Evolutionary conservation across 1,140 invertebrate species (phyloP), one percentile per base, ranked within the genome.

Genomic region (Papilio dardanus): DNA sequence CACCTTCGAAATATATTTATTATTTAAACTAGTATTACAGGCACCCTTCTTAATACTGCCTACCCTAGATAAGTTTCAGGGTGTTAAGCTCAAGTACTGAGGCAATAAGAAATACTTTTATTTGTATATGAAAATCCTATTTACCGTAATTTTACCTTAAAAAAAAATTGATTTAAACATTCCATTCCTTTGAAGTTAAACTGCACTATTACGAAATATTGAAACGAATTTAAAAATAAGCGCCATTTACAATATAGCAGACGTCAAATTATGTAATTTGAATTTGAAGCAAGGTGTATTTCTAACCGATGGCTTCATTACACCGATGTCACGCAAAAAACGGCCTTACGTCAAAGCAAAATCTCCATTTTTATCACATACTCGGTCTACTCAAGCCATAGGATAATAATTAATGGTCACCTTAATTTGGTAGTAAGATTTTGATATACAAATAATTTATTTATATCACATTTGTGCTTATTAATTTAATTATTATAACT

Each of bases 51-150:
- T 40, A 40, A 14, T 46, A 46, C 42, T 46, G 42, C 42, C 42
- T 46, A 16, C 42, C 42, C 42, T 5, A 46, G 42, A 46, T 37
- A 37, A 46, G 16, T 16, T 19, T 14, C 42, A 46, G 40, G 7
- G 37, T 37, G 40, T 2, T 46, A n/a, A 16, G n/a, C 16, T 46
- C n/a, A 16, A 6, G 3, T 46, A 12, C 10, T 6, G 7, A 33
- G 31, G 31, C 31, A 33, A 33, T 3, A 7, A 33, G 7, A 33
- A 33, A 19, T 50, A 50, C 4, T 21, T 37, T 37, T 1, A 50
- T 58, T 58, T 58, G 54, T 58, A 58, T 58, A 58, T 58, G 21
- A 24, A 58, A 58, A 58, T 58, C 54, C 2, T 58, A 24, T 3
- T 58, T 30, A 28, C n/a, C 14, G 1, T 14, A 46, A 46, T 16